phyloP scores from a whole-genome alignment of 2,797 vertebrate genomes.

The Gastrophryne carolinensis region DNA sequence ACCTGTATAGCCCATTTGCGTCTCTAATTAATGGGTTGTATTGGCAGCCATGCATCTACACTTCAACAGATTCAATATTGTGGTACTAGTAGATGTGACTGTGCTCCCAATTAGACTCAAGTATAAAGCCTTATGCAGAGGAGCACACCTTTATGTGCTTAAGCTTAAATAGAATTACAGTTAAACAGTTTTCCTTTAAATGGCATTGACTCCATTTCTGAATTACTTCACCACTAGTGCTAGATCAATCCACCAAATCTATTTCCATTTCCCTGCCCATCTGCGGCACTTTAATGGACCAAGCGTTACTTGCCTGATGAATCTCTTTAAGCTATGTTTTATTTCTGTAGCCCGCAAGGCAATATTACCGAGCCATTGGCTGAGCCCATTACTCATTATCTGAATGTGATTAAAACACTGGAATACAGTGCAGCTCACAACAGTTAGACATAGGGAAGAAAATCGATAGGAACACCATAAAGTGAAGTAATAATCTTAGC shows the following conservation, averaged over 20 bases:
- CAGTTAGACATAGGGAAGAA: background rate
- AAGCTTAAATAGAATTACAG: constrained; percentile 32
- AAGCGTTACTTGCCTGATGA: constrained; percentile 7
- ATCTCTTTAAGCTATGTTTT: constrained; percentile 38
- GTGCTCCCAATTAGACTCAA: background rate
- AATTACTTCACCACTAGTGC: constrained; percentile 30
- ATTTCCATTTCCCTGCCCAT: background rate
- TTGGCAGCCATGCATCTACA: no score
- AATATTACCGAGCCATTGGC: background rate
- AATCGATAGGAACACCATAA: constrained; percentile 41
- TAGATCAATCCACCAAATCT: constrained; percentile 20
- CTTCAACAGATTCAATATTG: background rate
- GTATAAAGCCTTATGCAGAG: background rate
- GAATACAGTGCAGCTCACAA: background rate
- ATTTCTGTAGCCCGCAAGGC: background rate
- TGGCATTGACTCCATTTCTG: constrained; percentile 31
- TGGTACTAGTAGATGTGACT: background rate
- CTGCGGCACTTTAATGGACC: background rate
- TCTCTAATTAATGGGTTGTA: no score
- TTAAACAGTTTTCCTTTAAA: constrained; percentile 34
- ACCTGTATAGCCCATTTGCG: no score
- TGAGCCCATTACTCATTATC: constrained; percentile 19
- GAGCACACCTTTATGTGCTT: background rate
- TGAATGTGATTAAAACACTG: constrained; percentile 42
- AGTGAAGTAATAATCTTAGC: constrained; percentile 17